Evolutionary conservation across 1,140 invertebrate genomes (phyloP).

Genomic region (Ridgeia piscesae): DNA sequence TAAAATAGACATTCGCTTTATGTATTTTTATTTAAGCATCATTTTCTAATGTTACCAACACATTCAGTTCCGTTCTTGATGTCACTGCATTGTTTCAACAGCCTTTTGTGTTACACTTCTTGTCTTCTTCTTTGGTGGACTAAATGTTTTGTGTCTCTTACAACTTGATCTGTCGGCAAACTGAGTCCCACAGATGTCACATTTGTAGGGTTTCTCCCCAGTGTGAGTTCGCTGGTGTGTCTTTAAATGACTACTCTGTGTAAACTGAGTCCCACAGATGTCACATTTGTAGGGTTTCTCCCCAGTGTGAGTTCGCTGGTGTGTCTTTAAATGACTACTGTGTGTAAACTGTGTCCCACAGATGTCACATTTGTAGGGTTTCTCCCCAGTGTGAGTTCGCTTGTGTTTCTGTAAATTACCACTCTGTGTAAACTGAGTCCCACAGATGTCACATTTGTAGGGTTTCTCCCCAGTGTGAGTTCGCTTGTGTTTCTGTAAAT

Average conservation of each 20-base stretch:
- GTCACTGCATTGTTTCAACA: background rate
- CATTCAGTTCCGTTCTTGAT: background rate
- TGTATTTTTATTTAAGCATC: background rate
- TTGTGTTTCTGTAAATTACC: constrained; percentile 24
- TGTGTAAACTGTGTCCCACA: constrained; percentile 38
- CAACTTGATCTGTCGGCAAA: background rate
- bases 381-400: constrained; percentile 34
- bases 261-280: constrained; percentile 32
- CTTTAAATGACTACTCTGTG: constrained; percentile 63
- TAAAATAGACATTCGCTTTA: background rate
- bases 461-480: constrained; percentile 34
- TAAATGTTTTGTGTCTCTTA: background rate
- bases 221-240: constrained; percentile 38
- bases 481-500: constrained; percentile 36
- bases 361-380: constrained; percentile 35
- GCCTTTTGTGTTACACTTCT: background rate
- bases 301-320: background rate
- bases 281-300: background rate
- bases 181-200: background rate
- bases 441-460: constrained; percentile 29
- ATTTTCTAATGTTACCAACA: background rate
- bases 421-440: constrained; percentile 23
- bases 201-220: background rate
- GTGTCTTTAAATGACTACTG: constrained; percentile 65
- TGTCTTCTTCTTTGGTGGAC: background rate